These are phyloP conservation scores for Himalopsyche kuldschensis DNA, from an alignment of 2,888 invertebrate genomes.

Conservation along the genomic window DNA sequence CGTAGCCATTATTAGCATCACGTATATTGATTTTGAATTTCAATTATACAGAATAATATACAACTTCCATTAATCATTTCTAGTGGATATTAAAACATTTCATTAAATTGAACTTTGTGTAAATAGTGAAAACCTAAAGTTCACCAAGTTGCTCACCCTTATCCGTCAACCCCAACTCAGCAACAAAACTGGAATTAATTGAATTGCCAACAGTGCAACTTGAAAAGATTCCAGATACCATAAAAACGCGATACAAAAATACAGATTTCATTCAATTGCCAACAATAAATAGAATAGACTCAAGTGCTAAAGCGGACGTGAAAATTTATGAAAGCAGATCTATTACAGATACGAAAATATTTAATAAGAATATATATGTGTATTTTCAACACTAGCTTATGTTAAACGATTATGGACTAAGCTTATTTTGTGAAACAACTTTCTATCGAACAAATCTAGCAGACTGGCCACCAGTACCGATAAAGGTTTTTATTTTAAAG, in stretches of 20 bases:
- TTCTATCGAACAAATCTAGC: too few relatives aligned
- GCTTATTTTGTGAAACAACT: too few relatives aligned
- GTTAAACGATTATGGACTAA: too few relatives aligned
- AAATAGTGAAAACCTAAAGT: slow-evolving; percentile 3
- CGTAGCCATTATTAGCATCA: too few relatives aligned
- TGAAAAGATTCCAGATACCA: slow-evolving; percentile 6
- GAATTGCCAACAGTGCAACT: slow-evolving; percentile 11
- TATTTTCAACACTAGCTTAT: too few relatives aligned
- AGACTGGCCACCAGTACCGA: too few relatives aligned
- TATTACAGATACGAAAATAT: not conserved
- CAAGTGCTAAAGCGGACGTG: not conserved
- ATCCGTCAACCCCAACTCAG: slow-evolving; percentile 14
- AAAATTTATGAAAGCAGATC: not conserved
- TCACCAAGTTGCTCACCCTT: not conserved
- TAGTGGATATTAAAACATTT: not conserved
- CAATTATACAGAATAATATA: too few relatives aligned
- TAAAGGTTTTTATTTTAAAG: too few relatives aligned
- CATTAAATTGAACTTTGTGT: not conserved
- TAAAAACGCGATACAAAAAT: slow-evolving; percentile 17
- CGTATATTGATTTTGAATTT: too few relatives aligned
- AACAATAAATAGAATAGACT: not conserved
- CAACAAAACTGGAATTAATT: slow-evolving; percentile 23
- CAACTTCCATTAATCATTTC: not conserved
- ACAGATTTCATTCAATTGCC: slow-evolving; percentile 16
- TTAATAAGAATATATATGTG: too few relatives aligned